Evolutionary conservation across 1,140 invertebrate species (phyloP), one percentile per base, ranked within the genome.

Genomic region (Chironomus tepperi): DNA sequence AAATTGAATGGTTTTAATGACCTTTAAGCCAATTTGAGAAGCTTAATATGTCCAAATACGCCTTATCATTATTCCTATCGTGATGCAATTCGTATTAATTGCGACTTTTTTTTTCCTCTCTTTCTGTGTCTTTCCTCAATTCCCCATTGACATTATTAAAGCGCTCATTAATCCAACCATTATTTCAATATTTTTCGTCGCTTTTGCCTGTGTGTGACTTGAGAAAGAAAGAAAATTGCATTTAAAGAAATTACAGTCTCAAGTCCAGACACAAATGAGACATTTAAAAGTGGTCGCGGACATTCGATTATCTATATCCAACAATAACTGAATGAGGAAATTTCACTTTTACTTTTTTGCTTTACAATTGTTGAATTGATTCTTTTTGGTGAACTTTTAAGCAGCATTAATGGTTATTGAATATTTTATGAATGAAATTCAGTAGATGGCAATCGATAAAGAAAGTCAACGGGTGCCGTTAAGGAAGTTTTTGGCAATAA

Each of bases 321-420:
- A 5, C 24, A 34, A 5, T 5, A 34, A 34, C 24, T 57, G 47
- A 57, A 57, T 57, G 47, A 57, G 47, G 47, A 57, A 57, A 15
- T 57, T 57, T 57, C n/a, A 57, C 47, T 57, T 57, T 57, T 57
- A 57, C 47, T 57, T 57, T 57, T 57, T n/a, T n/a, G n/a, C 12
- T 57, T 57, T 57, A 57, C 47, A 15, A 57, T 57, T 57, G 47
- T n/a, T 34, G 47, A 57, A 57, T 57, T 57, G 47, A 57, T 57
- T 10, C 15, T 57, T 57, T 57, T n/a, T 57, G 12, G 47, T 34
- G 24, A 34, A 34, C 24, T 34, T 34, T 34, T 34, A 34, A 34
- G 24, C 24, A 34, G 8, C 8, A 47, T 10, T 47, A 47, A 15
- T 47, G 43, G 43, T n/a, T 57, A 15, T 57, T 57, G 47, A 57